These are phyloP conservation scores for Bujurquina vittata DNA, from an alignment of 2,113 vertebrate genomes.

Conservation along the genomic window DNA sequence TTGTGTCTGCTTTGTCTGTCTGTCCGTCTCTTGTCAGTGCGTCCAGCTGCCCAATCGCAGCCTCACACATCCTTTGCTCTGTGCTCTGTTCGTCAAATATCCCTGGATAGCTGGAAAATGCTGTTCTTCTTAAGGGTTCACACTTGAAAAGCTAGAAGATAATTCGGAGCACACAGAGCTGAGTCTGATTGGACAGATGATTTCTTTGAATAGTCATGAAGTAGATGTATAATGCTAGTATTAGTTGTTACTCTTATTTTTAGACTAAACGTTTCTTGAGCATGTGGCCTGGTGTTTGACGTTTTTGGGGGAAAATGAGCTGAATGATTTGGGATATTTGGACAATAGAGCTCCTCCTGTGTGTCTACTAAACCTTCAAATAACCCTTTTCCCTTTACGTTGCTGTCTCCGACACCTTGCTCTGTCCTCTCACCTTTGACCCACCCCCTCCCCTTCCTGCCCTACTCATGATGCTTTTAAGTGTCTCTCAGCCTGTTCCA, in stretches of 20 bases:
- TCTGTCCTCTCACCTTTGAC: conserved; percentile 85
- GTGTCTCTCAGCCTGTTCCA: conserved; percentile 97
- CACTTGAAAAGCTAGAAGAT: conserved; percentile 5
- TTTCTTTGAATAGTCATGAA: not conserved
- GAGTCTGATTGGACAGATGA: conserved; percentile 22
- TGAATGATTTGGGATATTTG: conserved; percentile 90
- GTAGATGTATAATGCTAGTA: not conserved
- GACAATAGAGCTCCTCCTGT: conserved; percentile 90
- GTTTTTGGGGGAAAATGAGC: not conserved
- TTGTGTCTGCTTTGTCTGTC: conserved; percentile 96
- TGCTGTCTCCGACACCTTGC: conserved; percentile 92
- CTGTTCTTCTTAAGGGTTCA: not conserved
- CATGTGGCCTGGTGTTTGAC: conserved; percentile 30
- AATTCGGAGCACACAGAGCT: conserved; percentile 16
- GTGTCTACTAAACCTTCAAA: conserved; percentile 90
- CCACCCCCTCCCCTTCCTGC: conserved; percentile 55
- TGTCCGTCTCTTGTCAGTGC: conserved; percentile 67
- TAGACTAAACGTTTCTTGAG: conserved; percentile 14
- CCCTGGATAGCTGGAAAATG: conserved; percentile 74
- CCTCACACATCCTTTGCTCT: conserved; percentile 80
- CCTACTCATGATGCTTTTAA: conserved; percentile 96
- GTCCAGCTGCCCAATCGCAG: conserved; percentile 77
- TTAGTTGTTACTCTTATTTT: not conserved
- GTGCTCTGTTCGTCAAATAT: conserved; percentile 92
- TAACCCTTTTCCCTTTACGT: conserved; percentile 85